Conservation (phyloP, 1,140 invertebrate species). For the Trachymyrmex cornetzi region DNA sequence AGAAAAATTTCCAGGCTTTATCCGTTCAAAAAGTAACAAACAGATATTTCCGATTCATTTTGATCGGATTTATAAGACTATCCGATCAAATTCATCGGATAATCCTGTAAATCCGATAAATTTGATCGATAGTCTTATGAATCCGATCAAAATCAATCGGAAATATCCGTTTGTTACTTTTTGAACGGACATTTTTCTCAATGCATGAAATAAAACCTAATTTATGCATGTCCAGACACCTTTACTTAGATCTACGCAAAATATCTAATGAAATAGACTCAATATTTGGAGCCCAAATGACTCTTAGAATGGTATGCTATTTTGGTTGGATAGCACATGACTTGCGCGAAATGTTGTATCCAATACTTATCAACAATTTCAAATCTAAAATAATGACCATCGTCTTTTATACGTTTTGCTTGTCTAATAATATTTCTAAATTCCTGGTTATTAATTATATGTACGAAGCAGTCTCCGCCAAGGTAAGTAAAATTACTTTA, state of each 20-base stretch:
- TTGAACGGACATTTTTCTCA: too few relatives aligned
- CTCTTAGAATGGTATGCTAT: constrained; percentile 5
- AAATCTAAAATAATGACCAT: neutral
- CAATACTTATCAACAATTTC: neutral
- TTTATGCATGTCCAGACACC: neutral
- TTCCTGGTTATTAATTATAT: constrained; percentile 2
- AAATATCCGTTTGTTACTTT: too few relatives aligned
- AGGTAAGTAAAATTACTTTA: constrained; percentile 1
- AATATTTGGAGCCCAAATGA: constrained; percentile 27
- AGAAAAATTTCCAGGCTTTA: too few relatives aligned
- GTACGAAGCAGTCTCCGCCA: neutral
- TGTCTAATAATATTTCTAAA: neutral
- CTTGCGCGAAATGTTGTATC: neutral
- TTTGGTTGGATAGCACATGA: neutral
- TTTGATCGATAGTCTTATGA: too few relatives aligned
- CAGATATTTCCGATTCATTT: too few relatives aligned
- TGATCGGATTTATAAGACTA: too few relatives aligned
- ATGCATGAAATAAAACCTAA: neutral
- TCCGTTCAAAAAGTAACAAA: too few relatives aligned
- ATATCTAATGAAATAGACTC: constrained; percentile 2
- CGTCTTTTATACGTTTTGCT: rapidly evolving
- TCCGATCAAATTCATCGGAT: too few relatives aligned
- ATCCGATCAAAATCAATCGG: too few relatives aligned
- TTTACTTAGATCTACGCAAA: constrained; percentile 30
- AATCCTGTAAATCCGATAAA: too few relatives aligned